phyloP scores from a whole-genome alignment of 2,888 invertebrate species.

The Andricus curvator region DNA sequence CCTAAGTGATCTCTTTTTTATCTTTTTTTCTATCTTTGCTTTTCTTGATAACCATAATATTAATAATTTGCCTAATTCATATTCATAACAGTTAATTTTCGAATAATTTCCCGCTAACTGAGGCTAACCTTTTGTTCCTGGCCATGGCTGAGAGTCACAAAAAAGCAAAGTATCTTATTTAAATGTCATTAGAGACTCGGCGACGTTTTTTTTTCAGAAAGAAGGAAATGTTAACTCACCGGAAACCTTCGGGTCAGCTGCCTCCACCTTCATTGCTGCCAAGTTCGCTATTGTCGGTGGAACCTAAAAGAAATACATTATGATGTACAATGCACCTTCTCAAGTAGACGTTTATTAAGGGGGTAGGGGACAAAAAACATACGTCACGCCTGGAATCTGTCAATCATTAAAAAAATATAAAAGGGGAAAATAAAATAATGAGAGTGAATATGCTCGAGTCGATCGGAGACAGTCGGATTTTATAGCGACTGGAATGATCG shows the following conservation, averaged over 20 bases:
- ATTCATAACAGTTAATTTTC: neutral
- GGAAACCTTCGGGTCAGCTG: conserved; percentile 77
- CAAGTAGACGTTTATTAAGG: conserved; percentile 52
- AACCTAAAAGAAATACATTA: conserved; percentile 71
- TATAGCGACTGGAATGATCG: conserved; percentile 34
- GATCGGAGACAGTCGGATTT: conserved; percentile 43
- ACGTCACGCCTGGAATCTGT: conserved; percentile 52
- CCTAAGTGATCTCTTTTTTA: neutral
- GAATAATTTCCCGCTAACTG: conserved; percentile 1
- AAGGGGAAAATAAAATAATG: conserved; percentile 14
- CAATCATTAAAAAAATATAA: conserved; percentile 46
- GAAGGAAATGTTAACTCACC: conserved; percentile 71
- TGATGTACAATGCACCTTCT: conserved; percentile 65
- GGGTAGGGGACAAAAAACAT: conserved; percentile 45
- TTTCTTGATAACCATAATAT: neutral
- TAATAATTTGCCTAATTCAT: conserved; percentile 5
- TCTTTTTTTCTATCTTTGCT: neutral
- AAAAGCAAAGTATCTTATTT: conserved; percentile 31
- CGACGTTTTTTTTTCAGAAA: conserved; percentile 44
- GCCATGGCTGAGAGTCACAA: neutral
- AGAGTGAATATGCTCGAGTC: conserved; percentile 10
- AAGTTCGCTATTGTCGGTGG: conserved; percentile 76
- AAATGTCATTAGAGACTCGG: conserved; percentile 26
- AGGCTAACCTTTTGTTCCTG: neutral
- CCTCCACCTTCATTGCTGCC: conserved; percentile 76